These are phyloP conservation scores for Romanogobio albipinnatus DNA, from an alignment of 2,113 vertebrate genomes.

Conservation along the genomic window DNA sequence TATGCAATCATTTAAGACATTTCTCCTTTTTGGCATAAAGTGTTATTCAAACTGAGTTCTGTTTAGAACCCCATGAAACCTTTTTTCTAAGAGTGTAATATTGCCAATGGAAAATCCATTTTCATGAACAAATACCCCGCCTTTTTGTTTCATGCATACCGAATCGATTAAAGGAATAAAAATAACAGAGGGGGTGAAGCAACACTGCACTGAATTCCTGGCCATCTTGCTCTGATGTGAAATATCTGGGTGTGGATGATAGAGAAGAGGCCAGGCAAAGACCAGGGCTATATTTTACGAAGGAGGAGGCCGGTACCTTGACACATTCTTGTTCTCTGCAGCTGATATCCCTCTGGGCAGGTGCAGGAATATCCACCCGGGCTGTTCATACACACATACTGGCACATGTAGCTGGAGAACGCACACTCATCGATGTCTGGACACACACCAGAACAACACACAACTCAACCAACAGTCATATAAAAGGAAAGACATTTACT, in stretches of 20 bases:
- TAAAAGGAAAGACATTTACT: not conserved
- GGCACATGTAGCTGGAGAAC: slow-evolving; percentile 83
- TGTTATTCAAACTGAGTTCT: too few relatives aligned
- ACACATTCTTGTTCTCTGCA: slow-evolving; percentile 83
- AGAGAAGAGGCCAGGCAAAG: not conserved
- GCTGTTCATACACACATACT: slow-evolving; percentile 85
- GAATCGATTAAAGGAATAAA: too few relatives aligned
- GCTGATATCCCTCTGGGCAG: slow-evolving; percentile 87
- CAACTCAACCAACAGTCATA: not conserved
- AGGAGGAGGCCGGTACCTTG: slow-evolving; percentile 74
- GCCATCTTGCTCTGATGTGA: slow-evolving; percentile 54
- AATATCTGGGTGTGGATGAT: slow-evolving; percentile 51
- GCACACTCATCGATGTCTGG: slow-evolving; percentile 88
- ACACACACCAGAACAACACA: slow-evolving; percentile 45
- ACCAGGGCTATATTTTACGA: slow-evolving; percentile 45
- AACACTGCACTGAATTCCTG: slow-evolving; percentile 39
- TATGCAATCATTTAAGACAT: too few relatives aligned
- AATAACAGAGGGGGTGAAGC: too few relatives aligned
- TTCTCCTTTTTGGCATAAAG: too few relatives aligned
- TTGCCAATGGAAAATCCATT: not conserved
- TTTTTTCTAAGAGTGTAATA: not conserved
- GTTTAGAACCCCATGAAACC: too few relatives aligned
- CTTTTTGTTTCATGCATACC: slow-evolving; percentile 42
- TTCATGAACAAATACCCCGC: not conserved
- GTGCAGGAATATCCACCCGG: slow-evolving; percentile 84